These are phyloP conservation scores for Zaprionus kolodkinae DNA, from an alignment of 1,140 invertebrate species.

Conservation along the genomic window DNA sequence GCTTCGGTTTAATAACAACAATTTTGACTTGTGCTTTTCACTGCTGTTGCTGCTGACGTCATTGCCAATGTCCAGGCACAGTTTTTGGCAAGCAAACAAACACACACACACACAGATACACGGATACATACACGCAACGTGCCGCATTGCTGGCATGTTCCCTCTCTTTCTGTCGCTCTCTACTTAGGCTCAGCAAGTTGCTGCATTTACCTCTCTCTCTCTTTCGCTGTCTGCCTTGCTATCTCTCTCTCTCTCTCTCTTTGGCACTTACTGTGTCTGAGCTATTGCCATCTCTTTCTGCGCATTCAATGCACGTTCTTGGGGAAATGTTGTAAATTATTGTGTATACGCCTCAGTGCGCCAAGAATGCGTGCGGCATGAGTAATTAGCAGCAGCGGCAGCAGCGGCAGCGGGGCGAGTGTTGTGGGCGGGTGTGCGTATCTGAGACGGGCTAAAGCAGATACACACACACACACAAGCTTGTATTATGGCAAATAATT, in stretches of 20 bases:
- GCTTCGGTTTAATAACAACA: slow-evolving; percentile 44
- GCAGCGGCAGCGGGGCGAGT: not conserved
- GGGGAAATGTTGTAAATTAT: slow-evolving; percentile 66
- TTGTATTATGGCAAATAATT: slow-evolving; percentile 58
- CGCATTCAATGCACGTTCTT: slow-evolving; percentile 73
- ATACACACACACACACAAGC: slow-evolving; percentile 11
- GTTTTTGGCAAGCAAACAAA: slow-evolving; percentile 29
- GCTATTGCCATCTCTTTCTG: slow-evolving; percentile 20
- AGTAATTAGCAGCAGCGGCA: slow-evolving; percentile 72
- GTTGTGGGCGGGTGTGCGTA: no score
- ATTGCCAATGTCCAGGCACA: slow-evolving; percentile 34
- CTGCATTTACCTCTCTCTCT: slow-evolving; percentile 9
- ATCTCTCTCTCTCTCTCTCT: not conserved
- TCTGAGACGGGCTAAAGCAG: slow-evolving; percentile 15
- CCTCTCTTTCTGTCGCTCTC: slow-evolving; percentile 17
- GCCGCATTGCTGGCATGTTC: slow-evolving; percentile 26
- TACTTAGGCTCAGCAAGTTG: not conserved
- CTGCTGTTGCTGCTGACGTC: slow-evolving; percentile 41
- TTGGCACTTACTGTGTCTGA: not conserved
- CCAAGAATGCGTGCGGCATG: slow-evolving; percentile 76
- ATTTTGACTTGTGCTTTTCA: slow-evolving; percentile 36
- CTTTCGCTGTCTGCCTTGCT: not conserved
- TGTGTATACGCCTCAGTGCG: slow-evolving; percentile 82
- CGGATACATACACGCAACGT: slow-evolving; percentile 1
- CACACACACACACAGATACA: not conserved